phyloP scores from a whole-genome alignment of 2,113 vertebrate species.

The Burhinus oedicnemus region DNA sequence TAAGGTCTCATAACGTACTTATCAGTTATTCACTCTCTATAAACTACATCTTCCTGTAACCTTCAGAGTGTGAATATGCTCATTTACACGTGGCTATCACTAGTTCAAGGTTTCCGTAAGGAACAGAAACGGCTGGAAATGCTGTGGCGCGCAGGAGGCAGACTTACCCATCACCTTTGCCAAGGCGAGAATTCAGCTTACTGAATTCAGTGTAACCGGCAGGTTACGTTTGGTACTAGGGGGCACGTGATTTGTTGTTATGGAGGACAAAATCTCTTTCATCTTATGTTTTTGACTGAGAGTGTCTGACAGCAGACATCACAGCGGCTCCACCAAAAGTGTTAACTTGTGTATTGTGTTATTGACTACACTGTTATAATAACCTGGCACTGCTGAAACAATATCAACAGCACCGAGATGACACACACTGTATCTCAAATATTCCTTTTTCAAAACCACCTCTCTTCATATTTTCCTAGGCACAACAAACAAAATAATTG shows the following conservation, averaged over 20 bases:
- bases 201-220: background rate
- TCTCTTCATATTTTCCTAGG: slow-evolving; percentile 44
- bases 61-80: background rate
- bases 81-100: background rate
- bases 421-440: background rate
- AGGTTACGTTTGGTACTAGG: background rate
- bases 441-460: background rate
- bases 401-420: background rate
- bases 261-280: slow-evolving; percentile 3
- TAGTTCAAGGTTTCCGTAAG: background rate
- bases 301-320: background rate
- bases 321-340: slow-evolving; percentile 32
- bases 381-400: slow-evolving; percentile 21
- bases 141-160: background rate
- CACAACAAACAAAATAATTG: slow-evolving; percentile 52
- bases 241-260: background rate
- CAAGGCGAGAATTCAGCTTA: background rate
- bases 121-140: background rate
- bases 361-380: slow-evolving; percentile 3
- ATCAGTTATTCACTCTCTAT: background rate
- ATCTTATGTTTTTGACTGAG: background rate
- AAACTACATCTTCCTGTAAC: background rate
- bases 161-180: background rate
- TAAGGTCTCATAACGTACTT: background rate
- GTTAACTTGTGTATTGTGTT: background rate